Percentiles rank a stretch among this genome's conserved stretches.
These are phyloP conservation scores for Phylloscopus trochilus DNA, from an alignment of 2,113 vertebrate genomes.

Conservation along the genomic window DNA sequence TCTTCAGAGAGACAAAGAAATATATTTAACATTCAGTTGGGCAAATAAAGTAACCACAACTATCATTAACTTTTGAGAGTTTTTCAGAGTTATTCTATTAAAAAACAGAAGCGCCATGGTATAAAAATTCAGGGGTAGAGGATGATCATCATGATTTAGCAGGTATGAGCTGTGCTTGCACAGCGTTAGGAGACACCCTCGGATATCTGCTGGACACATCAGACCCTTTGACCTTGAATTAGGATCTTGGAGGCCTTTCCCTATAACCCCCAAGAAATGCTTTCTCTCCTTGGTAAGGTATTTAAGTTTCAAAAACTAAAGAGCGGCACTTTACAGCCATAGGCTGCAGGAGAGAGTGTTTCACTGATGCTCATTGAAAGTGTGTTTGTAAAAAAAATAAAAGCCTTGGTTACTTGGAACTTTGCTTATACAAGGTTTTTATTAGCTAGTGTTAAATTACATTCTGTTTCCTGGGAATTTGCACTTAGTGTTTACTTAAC, in stretches of 20 bases:
- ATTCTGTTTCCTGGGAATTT: neutral
- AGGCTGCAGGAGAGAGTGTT: neutral
- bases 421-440: neutral
- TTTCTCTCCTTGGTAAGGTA: neutral
- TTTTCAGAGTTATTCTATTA: neutral
- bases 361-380: neutral
- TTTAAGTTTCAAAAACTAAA: neutral
- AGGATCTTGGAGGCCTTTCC: neutral
- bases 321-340: neutral
- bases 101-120: neutral
- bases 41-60: neutral
- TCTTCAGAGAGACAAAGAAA: neutral
- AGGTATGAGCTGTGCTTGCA: neutral
- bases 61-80: neutral
- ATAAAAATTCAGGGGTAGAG: neutral
- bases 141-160: neutral
- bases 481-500: neutral
- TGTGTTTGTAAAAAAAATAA: neutral
- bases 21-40: neutral
- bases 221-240: neutral
- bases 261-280: neutral
- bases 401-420: neutral
- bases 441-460: neutral
- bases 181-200: neutral
- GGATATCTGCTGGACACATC: neutral